phyloP scores from a whole-genome alignment of 2,113 vertebrate genomes.

The Ammospiza caudacuta region DNA sequence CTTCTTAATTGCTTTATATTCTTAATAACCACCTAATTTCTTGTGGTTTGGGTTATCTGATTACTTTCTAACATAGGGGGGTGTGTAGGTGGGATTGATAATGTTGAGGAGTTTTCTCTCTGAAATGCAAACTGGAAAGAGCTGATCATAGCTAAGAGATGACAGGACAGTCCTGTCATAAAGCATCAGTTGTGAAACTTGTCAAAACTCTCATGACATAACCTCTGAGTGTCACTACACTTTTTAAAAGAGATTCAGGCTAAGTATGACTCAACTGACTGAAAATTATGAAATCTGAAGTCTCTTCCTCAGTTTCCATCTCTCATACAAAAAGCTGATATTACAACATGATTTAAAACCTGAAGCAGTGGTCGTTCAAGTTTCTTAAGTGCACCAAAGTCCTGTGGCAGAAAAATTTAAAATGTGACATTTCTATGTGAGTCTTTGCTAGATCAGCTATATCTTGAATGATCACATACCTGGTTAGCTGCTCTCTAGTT shows the following conservation, averaged over 20 bases:
- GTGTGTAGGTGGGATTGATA: not conserved
- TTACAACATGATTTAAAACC: not conserved
- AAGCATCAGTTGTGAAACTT: not conserved
- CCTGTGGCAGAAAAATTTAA: not conserved
- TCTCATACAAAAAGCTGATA: not conserved
- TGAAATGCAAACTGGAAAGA: not conserved
- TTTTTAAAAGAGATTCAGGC: not conserved
- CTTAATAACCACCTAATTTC: not conserved
- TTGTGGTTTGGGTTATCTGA: not conserved
- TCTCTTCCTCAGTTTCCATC: not conserved
- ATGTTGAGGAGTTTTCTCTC: not conserved
- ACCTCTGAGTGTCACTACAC: not conserved
- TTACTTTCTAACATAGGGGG: not conserved
- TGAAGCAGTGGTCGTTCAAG: not conserved
- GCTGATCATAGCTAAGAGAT: not conserved
- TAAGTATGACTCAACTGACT: not conserved
- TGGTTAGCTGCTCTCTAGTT: not conserved
- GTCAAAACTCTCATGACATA: not conserved
- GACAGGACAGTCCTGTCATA: not conserved
- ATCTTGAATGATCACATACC: not conserved
- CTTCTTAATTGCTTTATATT: not conserved
- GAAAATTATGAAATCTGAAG: not conserved
- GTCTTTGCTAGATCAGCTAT: not conserved
- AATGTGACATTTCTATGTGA: not conserved
- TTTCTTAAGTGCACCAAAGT: not conserved